phyloP scores from a whole-genome alignment of 2,888 invertebrate species.

The Microctonus aethiopoides region DNA sequence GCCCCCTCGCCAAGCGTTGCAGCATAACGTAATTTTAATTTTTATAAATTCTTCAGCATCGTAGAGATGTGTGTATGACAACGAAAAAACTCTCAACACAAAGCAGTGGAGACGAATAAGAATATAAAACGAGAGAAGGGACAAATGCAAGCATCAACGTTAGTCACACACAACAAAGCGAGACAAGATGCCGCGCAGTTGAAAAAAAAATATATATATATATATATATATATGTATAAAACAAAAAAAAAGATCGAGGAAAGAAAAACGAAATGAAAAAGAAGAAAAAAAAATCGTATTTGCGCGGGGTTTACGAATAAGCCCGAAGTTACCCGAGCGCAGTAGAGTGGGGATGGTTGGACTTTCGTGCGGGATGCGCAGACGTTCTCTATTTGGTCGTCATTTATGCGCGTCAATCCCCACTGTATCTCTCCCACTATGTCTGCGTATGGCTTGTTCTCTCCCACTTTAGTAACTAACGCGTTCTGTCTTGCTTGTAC shows the following conservation, averaged over 20 bases:
- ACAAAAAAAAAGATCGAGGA: not conserved
- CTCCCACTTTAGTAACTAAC: not conserved
- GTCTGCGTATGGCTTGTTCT: conserved; percentile 1
- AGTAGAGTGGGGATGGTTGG: not conserved
- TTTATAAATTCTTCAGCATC: conserved; percentile 28
- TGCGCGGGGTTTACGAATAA: conserved; percentile 21
- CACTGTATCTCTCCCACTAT: conserved; percentile 5
- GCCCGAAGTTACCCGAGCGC: not conserved
- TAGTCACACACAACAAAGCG: conserved; percentile 8
- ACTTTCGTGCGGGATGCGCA: not conserved
- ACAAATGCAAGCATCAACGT: conserved; percentile 3
- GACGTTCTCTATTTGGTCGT: too few species aligned
- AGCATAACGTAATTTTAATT: conserved; percentile 12
- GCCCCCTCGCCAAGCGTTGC: not conserved
- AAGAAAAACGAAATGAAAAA: conserved; percentile 7
- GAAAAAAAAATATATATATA: not conserved
- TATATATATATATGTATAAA: conserved; percentile 1
- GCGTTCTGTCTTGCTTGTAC: conserved; percentile 34
- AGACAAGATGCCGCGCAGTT: not conserved
- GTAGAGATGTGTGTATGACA: not conserved
- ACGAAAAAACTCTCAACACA: conserved; percentile 14
- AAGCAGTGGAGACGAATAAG: not conserved
- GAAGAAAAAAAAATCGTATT: conserved; percentile 25
- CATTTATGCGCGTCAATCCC: not conserved
- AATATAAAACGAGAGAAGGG: conserved; percentile 7